Base-by-base conservation (phyloP, 2,888 invertebrate species). In the Tetragnatha montana region DNA sequence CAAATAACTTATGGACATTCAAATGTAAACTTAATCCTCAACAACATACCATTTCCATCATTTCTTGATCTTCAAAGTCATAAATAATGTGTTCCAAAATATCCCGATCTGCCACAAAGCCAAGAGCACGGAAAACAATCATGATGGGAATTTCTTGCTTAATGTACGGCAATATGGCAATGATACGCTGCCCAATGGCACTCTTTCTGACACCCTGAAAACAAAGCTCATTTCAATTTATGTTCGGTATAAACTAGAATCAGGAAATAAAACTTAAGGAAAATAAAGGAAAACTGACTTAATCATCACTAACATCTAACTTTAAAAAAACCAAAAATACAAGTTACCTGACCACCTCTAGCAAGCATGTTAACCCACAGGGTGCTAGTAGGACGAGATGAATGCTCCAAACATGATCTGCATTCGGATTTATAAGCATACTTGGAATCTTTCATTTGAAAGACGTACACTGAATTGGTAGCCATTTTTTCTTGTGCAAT, bases 401-500 rank as follows among this genome's bases (percentile, higher is more conserved):
- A 95, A 93, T 98, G 97, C 93, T 98, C 98, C 91, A 98, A 94
- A 93, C 97, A 97, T 0, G 99, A 99, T 73, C 99, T 95, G 92
- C 99, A 99, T 95, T 99, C 99, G 88, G 99, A 97, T 95, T 99
- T 99, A 93, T 96, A 99, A 0, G 99, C 99, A 95, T 97, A 99
- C 94, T 99, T 99, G 47, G 98, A 98, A 94, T 99, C 99, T 94
- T 99, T 99, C 98, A 99, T 98, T 92, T 98, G 97, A 93, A 99
- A 99, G 17, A 99, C 99, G 94, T 99, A 99, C 0, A 99, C 99
- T 76, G 99, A 99, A 93, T 99, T 99, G 8, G 99, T 99, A 8
- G 99, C 99, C 99, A 99, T 99, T 94, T 99, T 99, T 93, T 99
- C 99, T 94, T 99, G 99, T 0, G 99, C 99, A 93, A 99, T 99